Base-by-base conservation (phyloP, 2,113 vertebrate genomes). In the Hyperopisus bebe region DNA sequence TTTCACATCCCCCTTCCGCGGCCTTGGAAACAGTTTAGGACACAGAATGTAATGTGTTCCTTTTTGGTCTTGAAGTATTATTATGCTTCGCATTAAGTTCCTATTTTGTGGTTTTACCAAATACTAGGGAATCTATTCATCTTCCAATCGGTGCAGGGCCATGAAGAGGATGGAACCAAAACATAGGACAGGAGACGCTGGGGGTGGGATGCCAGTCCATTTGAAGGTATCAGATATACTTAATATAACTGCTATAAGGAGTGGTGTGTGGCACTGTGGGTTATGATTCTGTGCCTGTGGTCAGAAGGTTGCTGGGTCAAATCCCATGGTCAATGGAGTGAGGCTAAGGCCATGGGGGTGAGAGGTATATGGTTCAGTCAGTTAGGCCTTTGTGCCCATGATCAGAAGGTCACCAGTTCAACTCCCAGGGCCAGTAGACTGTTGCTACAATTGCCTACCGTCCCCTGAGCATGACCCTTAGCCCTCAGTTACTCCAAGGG, bases 1-100 rank as follows among this genome's bases (percentile, higher is more conserved):
- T 88, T 77, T 88, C 62, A 88, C 88, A 88, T 88, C 88, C 46
- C 24, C 27, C 24, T 50, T 77, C 47, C 9, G 39, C 24, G n/a
- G 27, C 21, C 27, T 46, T 17, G 62, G 19, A 50, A 17, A 48
- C 21, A 88, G 46, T 62, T 24, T 46, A 13, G 51, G 19, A 39
- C 35, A 58, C 87, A 11, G n/a, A 46, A 31, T 3, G 8, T 5
- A 58, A 47, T 44, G 55, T 46, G 55, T 88, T 39, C 21, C 55
- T 31, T 24, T 58, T 55, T 42, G 15, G 39, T 62, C 24, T n/a
- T 51, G 53, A 62, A 24, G 35, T 39, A 53, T 53, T 19, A 39
- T 87, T 8, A 39, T 0, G 3, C 51, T 55, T 24, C 31, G 5
- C 10, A 27, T 53, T 55, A 27, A 9, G 17, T 48, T 47, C 21